A percentile compares a stretch with the other conserved stretches of the same genome.
phyloP scores from a whole-genome alignment of 2,888 invertebrate genomes.

The Poecilus cupreus region DNA sequence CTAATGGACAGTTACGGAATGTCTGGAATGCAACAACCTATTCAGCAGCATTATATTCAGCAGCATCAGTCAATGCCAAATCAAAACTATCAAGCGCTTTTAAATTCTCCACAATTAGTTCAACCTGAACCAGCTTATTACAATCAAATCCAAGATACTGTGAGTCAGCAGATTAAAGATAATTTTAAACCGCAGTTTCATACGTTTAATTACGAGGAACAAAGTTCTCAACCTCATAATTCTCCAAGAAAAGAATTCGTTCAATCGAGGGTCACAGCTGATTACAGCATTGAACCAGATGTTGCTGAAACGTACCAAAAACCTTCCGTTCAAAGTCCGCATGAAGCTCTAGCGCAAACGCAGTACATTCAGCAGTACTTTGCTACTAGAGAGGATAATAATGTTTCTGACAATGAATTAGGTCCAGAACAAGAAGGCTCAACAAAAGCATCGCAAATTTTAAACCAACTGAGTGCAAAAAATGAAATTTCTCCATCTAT shows the following conservation, averaged over 20 bases:
- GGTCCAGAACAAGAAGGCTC: constrained; percentile 65
- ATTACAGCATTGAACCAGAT: constrained; percentile 66
- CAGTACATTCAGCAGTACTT: constrained; percentile 68
- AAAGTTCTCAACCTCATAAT: constrained; percentile 66
- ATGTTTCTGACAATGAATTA: constrained; percentile 61
- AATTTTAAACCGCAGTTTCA: constrained; percentile 72
- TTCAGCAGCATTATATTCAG: too few species aligned
- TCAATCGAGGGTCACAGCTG: constrained; percentile 67
- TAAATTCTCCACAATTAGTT: constrained; percentile 63
- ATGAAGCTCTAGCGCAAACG: constrained; percentile 65
- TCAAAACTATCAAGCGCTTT: constrained; percentile 71
- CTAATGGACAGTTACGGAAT: constrained; percentile 73
- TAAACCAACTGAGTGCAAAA: constrained; percentile 45
- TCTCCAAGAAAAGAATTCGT: constrained; percentile 65
- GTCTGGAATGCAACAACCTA: constrained; percentile 70
- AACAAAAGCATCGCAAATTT: constrained; percentile 65
- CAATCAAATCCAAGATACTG: constrained; percentile 73
- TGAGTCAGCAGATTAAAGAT: constrained; percentile 68
- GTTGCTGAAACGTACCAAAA: constrained; percentile 66
- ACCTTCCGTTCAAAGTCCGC: constrained; percentile 69
- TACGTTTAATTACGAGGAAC: constrained; percentile 73
- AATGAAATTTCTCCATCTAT: constrained; percentile 58
- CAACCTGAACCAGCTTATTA: constrained; percentile 70
- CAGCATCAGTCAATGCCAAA: constrained; percentile 66
- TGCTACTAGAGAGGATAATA: constrained; percentile 63